Evolutionary conservation across 2,888 invertebrate genomes (phyloP).

Genomic region (Panorpa germanica): DNA sequence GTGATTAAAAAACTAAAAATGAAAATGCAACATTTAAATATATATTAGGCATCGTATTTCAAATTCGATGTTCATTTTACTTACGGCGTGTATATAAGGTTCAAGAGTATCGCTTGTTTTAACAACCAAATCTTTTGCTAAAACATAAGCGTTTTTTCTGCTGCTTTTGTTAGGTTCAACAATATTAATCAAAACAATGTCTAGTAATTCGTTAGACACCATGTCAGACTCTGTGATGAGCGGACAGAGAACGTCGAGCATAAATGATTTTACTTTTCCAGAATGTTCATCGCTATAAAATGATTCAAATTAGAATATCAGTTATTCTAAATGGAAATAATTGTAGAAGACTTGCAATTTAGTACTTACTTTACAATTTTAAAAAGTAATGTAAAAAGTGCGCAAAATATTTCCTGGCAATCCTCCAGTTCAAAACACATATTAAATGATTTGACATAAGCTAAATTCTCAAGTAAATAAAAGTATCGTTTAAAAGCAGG

Average conservation of each 20-base stretch:
- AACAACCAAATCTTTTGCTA: slow-evolving; percentile 80
- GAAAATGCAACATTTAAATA: slow-evolving; percentile 14
- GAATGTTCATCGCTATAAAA: slow-evolving; percentile 77
- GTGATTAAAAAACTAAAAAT: slow-evolving; percentile 81
- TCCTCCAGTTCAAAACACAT: slow-evolving; percentile 97
- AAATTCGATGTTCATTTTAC: no score
- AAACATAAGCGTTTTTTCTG: slow-evolving; percentile 70
- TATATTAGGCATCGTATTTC: no score
- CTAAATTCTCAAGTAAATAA: slow-evolving; percentile 89
- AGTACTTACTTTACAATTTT: slow-evolving; percentile 80
- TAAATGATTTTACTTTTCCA: slow-evolving; percentile 87
- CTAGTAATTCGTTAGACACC: slow-evolving; percentile 82
- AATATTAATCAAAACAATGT: slow-evolving; percentile 83
- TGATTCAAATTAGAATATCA: slow-evolving; percentile 7
- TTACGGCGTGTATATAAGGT: slow-evolving; percentile 83
- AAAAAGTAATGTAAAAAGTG: slow-evolving; percentile 84
- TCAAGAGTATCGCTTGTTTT: slow-evolving; percentile 87
- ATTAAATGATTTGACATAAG: slow-evolving; percentile 95
- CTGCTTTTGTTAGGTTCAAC: slow-evolving; percentile 86
- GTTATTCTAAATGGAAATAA: background rate
- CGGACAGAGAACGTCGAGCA: slow-evolving; percentile 89
- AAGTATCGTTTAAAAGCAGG: slow-evolving; percentile 96
- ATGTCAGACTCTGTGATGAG: slow-evolving; percentile 90
- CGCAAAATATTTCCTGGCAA: slow-evolving; percentile 91
- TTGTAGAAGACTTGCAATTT: slow-evolving; percentile 3